A percentile compares a stretch with the other conserved stretches of the same genome.
phyloP scores from a whole-genome alignment of 53 echinoderm and acorn worm species.

The Luidia sarsii region DNA sequence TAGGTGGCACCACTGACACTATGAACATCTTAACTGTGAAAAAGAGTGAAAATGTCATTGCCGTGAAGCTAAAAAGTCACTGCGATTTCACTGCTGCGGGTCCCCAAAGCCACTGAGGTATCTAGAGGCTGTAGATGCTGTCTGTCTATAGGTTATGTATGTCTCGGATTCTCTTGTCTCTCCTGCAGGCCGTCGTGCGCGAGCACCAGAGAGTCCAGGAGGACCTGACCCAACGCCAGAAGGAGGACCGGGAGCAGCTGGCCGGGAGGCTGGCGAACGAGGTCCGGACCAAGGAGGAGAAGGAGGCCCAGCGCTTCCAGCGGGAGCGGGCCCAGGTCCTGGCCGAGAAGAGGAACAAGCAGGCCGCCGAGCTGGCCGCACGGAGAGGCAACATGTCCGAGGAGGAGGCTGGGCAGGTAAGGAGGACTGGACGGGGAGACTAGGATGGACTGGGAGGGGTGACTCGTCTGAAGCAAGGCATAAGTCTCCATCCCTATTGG shows the following conservation, averaged over 20 bases:
- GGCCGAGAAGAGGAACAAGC: conserved; percentile 88
- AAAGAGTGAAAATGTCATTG: too few species aligned
- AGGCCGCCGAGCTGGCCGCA: conserved; percentile 91
- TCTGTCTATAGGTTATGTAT: too few species aligned
- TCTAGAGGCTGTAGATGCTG: too few species aligned
- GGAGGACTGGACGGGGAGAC: background rate
- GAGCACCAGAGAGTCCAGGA: conserved; percentile 95
- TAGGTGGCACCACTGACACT: too few species aligned
- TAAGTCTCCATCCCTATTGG: too few species aligned
- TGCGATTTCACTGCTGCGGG: too few species aligned
- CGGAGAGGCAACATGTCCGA: conserved; percentile 82
- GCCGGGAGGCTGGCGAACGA: conserved; percentile 67
- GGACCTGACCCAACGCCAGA: conserved; percentile 75
- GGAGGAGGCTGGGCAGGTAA: conserved; percentile 89
- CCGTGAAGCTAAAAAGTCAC: too few species aligned
- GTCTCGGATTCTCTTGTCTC: too few species aligned
- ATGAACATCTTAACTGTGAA: too few species aligned
- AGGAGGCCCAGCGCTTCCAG: conserved; percentile 58
- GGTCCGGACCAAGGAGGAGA: conserved; percentile 61
- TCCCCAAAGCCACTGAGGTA: too few species aligned
- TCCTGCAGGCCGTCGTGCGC: conserved; percentile 76
- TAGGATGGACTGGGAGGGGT: background rate
- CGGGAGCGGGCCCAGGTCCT: conserved; percentile 82
- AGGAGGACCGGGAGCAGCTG: conserved; percentile 70
- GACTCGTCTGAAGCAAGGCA: too few species aligned